Evolutionary conservation across 2,797 vertebrate species (phyloP), one percentile per base, ranked within the genome.

Genomic region (Leptodactylus fallax): DNA sequence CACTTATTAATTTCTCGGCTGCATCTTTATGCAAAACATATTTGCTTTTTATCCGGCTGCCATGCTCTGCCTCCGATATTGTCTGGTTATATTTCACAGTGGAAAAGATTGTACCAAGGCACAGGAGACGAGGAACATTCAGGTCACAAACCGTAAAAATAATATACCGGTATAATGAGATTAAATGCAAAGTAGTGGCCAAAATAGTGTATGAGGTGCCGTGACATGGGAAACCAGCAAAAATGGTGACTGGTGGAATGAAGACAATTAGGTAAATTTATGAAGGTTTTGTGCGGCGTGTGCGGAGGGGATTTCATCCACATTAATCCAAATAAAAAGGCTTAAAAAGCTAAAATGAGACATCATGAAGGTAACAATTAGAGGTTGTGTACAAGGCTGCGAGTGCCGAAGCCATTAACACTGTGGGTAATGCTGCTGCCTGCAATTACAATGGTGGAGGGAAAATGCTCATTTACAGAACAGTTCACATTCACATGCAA

Each of bases 21-120:
- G 1, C 87, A 89, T 90, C 91, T 92, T 87, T 56, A 60, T 45
- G 85, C n/a, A 87, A 89, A 91, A 87, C 3, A 63, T 76, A 67
- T 25, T 12, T 23, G 8, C 83, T 91, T 89, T 88, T 80, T 45
- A 83, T 36, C 36, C 36, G 36, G 2, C 36, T 36, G 16, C 19
- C 49, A 78, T 47, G 25, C 27, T 51, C 25, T 0, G 51, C 58
- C 21, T 0, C 7, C 13, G 72, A 78, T 85, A 58, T 58, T 58
- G 56, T 58, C 56, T 16, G 14, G 51, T 36, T 36, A 36, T 36
- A 36, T 36, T 36, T 36, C 36, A 36, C 36, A 36, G 36, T 36
- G 36, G 69, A 47, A 53, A 53, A 49, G 19, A 14, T 90, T 58
- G 7, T 25, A 53, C 1, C 51, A 55, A 53, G 47, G 21, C 55